phyloP scores from a whole-genome alignment of 2,113 vertebrate genomes.

The Odocoileus hemionus region DNA sequence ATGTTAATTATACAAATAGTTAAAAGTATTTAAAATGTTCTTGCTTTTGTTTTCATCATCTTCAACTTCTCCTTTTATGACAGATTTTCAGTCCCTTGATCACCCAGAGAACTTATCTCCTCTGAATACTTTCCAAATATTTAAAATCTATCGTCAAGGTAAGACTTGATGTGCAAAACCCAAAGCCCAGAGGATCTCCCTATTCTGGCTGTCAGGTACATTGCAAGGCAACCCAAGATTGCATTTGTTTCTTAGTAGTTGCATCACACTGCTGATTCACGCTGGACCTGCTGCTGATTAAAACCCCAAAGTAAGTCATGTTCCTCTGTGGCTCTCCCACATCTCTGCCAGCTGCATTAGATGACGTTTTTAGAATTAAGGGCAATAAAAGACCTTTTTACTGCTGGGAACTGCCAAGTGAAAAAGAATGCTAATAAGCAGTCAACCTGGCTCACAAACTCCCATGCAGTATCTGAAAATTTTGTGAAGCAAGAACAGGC shows the following conservation, averaged over 20 bases:
- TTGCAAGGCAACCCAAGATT: background rate
- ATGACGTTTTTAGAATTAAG: background rate
- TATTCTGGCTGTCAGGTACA: background rate
- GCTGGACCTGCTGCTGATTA: background rate
- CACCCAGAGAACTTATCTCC: background rate
- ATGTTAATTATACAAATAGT: background rate
- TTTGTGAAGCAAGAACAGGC: rapidly evolving
- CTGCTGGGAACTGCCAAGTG: background rate
- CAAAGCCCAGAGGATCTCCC: background rate
- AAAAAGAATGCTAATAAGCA: background rate
- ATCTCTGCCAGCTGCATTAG: background rate
- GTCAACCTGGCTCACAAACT: background rate
- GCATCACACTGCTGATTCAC: background rate
- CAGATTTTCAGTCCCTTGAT: background rate
- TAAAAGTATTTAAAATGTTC: background rate
- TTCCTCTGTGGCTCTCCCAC: background rate
- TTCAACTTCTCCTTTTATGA: background rate
- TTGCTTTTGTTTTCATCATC: background rate
- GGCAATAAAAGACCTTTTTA: background rate
- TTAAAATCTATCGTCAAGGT: background rate
- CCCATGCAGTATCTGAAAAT: background rate
- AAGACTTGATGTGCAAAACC: background rate
- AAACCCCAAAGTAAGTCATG: background rate
- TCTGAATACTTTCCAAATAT: background rate
- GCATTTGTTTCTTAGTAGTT: background rate